Conservation (phyloP, 2,113 vertebrate genomes). For the Aepyceros melampus region DNA sequence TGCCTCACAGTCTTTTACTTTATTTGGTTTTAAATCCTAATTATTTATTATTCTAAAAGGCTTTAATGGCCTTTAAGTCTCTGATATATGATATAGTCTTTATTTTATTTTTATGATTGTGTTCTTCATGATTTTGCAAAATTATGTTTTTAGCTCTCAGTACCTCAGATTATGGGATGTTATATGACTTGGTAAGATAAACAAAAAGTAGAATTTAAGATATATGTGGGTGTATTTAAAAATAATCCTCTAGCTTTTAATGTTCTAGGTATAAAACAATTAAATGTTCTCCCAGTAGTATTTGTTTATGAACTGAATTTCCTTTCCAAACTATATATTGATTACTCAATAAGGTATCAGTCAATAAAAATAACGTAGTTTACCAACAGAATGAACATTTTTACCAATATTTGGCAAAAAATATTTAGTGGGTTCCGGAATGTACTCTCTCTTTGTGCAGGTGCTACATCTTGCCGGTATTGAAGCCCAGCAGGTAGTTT, state of each 20-base stretch:
- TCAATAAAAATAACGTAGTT: neutral
- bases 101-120: neutral
- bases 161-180: neutral
- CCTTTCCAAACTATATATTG: neutral
- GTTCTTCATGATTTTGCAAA: neutral
- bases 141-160: neutral
- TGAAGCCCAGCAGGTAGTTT: slow-evolving; percentile 92
- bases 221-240: neutral
- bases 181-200: neutral
- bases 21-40: neutral
- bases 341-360: neutral
- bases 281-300: neutral
- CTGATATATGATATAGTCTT: neutral
- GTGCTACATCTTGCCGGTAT: slow-evolving; percentile 93
- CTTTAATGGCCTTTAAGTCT: neutral
- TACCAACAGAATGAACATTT: neutral
- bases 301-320: neutral
- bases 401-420: neutral
- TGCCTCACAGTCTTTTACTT: neutral
- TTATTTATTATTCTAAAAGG: neutral
- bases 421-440: neutral
- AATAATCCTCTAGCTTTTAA: neutral
- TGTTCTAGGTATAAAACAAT: neutral
- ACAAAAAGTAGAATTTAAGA: neutral
- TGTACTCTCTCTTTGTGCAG: slow-evolving; percentile 68